phyloP scores from a whole-genome alignment of 35 echinoderm and acorn worm genomes.

The Ptychodera flava region DNA sequence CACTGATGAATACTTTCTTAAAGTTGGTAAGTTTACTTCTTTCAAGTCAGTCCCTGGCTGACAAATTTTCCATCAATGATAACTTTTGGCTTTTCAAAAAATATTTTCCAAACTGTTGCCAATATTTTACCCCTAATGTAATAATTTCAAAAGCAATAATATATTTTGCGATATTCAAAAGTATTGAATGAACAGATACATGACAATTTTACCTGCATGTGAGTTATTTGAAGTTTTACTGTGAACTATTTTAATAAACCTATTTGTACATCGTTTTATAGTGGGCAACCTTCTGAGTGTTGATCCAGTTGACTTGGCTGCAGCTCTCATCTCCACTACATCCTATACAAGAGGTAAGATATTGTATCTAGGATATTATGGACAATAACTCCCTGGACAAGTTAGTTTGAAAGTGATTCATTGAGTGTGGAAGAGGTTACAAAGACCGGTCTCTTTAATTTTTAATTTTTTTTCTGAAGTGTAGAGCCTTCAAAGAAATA shows the following conservation, averaged over 20 bases:
- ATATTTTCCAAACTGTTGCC: not conserved
- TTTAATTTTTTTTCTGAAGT: not conserved
- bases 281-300: constrained; percentile 65
- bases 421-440: not conserved
- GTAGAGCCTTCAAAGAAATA: not conserved
- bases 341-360: constrained; percentile 64
- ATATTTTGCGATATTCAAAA: not conserved
- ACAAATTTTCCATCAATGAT: not conserved
- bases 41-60: not conserved
- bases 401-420: not conserved
- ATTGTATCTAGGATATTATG: not conserved
- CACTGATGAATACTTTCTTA: constrained; percentile 80
- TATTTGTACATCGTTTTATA: too few relatives aligned
- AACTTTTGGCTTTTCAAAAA: not conserved
- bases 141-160: not conserved
- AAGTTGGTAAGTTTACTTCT: constrained; percentile 74
- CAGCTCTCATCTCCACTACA: constrained; percentile 67
- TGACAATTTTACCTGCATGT: not conserved
- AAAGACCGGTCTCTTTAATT: not conserved
- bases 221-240: too few relatives aligned
- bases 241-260: too few relatives aligned
- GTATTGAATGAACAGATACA: not conserved
- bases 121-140: not conserved
- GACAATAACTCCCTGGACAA: not conserved
- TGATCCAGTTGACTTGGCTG: constrained; percentile 62